Percentiles rank a stretch among this genome's conserved stretches.
phyloP scores from a whole-genome alignment of 2,797 vertebrate genomes.

The Alosa sapidissima region DNA sequence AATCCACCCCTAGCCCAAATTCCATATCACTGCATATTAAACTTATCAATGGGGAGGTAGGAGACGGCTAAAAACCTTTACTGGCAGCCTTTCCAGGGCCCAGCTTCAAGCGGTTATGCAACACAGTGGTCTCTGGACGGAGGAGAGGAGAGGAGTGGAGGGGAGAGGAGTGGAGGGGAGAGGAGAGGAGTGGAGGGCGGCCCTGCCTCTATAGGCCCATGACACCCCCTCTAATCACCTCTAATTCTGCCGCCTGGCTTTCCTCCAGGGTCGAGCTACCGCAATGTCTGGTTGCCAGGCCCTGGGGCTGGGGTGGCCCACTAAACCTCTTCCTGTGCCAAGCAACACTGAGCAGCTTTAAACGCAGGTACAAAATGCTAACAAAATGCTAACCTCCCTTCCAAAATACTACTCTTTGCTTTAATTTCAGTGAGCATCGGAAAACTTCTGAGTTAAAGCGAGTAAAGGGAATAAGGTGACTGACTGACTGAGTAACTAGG shows the following conservation, averaged over 20 bases:
- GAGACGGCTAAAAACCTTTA: conserved; percentile 25
- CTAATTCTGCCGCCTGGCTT: conserved; percentile 42
- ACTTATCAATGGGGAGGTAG: conserved; percentile 3
- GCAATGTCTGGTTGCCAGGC: conserved; percentile 16
- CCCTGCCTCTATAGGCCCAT: conserved; percentile 28
- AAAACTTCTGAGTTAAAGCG: neutral
- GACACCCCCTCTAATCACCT: conserved; percentile 45
- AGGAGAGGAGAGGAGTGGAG: neutral
- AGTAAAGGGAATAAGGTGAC: neutral
- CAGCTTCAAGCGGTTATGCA: conserved; percentile 39
- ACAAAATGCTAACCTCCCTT: neutral
- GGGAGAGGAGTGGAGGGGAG: neutral
- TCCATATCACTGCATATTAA: conserved; percentile 17
- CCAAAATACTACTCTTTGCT: neutral
- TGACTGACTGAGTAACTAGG: neutral
- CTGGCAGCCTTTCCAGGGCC: conserved; percentile 30
- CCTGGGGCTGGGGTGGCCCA: neutral
- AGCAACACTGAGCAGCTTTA: neutral
- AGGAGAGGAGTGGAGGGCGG: neutral
- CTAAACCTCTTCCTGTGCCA: neutral
- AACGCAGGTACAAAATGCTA: neutral
- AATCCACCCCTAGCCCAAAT: neutral
- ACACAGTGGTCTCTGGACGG: conserved; percentile 30
- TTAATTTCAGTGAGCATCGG: neutral
- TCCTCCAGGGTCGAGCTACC: conserved; percentile 30